Conservation (phyloP, 1,140 invertebrate species). For the Aphis craccivora region DNA sequence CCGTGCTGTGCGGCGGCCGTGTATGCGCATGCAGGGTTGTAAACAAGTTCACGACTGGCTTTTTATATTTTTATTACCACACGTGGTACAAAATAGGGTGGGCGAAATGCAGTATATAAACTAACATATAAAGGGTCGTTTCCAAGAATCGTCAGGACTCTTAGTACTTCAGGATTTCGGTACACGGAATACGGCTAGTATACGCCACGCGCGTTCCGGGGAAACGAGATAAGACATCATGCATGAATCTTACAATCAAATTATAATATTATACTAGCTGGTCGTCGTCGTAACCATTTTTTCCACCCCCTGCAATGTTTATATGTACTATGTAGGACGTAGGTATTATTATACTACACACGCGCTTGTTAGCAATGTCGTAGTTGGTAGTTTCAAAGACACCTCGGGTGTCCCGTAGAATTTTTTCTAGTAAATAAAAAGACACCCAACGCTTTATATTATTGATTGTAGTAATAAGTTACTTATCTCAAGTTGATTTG, state of each 20-base stretch:
- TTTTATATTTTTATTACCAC: conserved; percentile 56
- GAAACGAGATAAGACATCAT: conserved; percentile 16
- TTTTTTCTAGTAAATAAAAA: background rate
- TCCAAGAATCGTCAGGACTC: conserved; percentile 30
- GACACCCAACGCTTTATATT: background rate
- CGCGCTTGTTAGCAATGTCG: background rate
- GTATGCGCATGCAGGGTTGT: conserved; percentile 14
- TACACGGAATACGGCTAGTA: background rate
- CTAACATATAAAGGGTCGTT: background rate
- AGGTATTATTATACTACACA: background rate
- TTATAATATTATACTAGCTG: background rate
- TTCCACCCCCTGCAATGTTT: background rate
- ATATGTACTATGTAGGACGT: background rate
- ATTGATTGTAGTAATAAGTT: background rate
- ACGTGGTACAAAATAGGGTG: conserved; percentile 14
- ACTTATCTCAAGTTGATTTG: background rate
- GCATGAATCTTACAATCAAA: conserved; percentile 18
- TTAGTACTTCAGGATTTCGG: background rate
- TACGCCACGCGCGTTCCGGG: no score
- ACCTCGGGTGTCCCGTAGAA: background rate
- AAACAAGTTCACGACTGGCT: conserved; percentile 52
- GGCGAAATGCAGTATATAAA: background rate
- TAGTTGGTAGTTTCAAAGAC: background rate
- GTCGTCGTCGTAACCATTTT: conserved; percentile 5
- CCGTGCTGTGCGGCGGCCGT: background rate